phyloP scores from a whole-genome alignment of 2,888 invertebrate genomes.

The Caenorhabditis sulstoni region DNA sequence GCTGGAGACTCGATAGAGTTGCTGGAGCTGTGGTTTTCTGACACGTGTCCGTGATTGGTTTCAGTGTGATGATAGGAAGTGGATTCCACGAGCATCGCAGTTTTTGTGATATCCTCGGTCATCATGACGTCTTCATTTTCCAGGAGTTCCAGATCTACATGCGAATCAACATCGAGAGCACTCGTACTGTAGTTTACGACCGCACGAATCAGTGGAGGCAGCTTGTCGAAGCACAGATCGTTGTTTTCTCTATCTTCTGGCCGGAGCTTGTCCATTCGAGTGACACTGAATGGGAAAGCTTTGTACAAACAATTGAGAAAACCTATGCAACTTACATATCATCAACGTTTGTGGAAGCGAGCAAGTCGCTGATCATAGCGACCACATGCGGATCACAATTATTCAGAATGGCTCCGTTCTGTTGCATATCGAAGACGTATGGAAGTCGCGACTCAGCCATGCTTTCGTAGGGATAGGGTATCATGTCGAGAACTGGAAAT shows the following conservation, averaged over 20 bases:
- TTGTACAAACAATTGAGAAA: background rate
- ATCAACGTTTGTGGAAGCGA: constrained; percentile 65
- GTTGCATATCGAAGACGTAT: constrained; percentile 52
- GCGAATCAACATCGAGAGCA: constrained; percentile 65
- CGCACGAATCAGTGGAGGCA: constrained; percentile 64
- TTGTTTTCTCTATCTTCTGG: constrained; percentile 65
- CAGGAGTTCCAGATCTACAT: constrained; percentile 54
- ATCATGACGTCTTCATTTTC: constrained; percentile 62
- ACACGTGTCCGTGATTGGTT: background rate
- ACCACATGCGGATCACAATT: constrained; percentile 53
- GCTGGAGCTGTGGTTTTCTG: constrained; percentile 11
- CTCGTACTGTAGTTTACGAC: constrained; percentile 58
- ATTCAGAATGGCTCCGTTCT: constrained; percentile 51
- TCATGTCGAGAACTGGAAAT: constrained; percentile 64
- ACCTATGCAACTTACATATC: constrained; percentile 71
- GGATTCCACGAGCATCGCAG: background rate
- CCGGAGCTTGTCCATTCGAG: constrained; percentile 56
- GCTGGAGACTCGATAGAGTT: constrained; percentile 6
- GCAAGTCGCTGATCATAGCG: constrained; percentile 54
- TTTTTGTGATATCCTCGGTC: constrained; percentile 56
- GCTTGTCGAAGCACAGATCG: constrained; percentile 64
- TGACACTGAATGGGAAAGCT: constrained; percentile 31
- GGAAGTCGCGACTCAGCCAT: constrained; percentile 59
- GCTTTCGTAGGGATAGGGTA: constrained; percentile 73
- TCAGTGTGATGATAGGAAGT: background rate